These are phyloP conservation scores for Bombus waltoni DNA, from an alignment of 1,140 invertebrate species.

Conservation along the genomic window DNA sequence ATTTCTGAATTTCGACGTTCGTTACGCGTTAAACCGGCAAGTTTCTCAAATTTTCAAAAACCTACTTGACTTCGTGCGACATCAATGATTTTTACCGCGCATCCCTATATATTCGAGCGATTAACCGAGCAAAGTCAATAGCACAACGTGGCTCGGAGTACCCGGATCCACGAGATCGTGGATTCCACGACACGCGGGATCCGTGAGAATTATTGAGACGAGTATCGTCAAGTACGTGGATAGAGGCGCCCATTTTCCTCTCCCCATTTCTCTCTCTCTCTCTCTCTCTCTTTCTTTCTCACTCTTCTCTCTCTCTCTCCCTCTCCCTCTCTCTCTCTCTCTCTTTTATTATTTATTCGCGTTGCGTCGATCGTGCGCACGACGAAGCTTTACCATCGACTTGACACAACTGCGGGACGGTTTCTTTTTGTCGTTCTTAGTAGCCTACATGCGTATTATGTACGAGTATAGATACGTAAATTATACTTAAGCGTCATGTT, in stretches of 20 bases:
- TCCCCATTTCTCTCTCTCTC: not conserved
- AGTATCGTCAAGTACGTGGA: slow-evolving; percentile 22
- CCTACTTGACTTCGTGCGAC: not conserved
- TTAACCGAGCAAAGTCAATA: slow-evolving; percentile 44
- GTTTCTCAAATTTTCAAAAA: not conserved
- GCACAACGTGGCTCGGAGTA: slow-evolving; percentile 14
- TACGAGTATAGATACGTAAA: slow-evolving; percentile 52
- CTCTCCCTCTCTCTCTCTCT: not conserved
- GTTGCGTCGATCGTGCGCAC: slow-evolving; percentile 39
- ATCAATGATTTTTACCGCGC: slow-evolving; percentile 11
- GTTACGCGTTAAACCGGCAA: not conserved
- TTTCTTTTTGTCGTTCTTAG: slow-evolving; percentile 48
- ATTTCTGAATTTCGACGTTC: not conserved
- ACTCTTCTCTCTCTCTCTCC: not conserved
- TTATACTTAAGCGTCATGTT: slow-evolving; percentile 53
- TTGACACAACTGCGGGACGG: slow-evolving; percentile 59
- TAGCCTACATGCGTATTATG: slow-evolving; percentile 26
- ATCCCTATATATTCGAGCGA: slow-evolving; percentile 38
- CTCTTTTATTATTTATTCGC: slow-evolving; percentile 47
- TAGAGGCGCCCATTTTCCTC: not conserved
- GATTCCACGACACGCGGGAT: slow-evolving; percentile 5
- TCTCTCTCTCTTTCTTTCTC: not conserved
- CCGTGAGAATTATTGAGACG: slow-evolving; percentile 19
- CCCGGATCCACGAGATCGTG: not conserved
- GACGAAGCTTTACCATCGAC: slow-evolving; percentile 36